These are phyloP conservation scores for Gadopsis bispinosus DNA, from an alignment of 2,797 vertebrate species.

Conservation along the genomic window DNA sequence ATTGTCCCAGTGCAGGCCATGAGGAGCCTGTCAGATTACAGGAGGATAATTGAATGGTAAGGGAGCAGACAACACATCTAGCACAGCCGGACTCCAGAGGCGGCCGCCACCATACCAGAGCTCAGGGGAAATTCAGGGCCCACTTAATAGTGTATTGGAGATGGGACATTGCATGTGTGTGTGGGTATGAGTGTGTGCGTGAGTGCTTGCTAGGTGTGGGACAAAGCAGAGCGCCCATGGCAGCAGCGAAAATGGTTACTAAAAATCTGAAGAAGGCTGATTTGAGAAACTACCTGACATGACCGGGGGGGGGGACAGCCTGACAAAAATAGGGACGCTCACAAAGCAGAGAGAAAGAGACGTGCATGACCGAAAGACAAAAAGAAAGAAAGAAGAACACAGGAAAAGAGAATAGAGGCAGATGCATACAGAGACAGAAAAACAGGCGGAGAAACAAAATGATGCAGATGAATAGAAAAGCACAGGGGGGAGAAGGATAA, in stretches of 20 bases:
- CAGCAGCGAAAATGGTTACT: conserved; percentile 55
- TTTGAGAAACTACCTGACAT: conserved; percentile 54
- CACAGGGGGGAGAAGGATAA: conserved; percentile 12
- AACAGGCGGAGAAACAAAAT: background rate
- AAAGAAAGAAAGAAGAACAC: conserved; percentile 1
- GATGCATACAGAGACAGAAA: background rate
- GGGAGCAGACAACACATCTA: conserved; percentile 81
- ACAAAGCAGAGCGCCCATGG: conserved; percentile 60
- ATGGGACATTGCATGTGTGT: conserved; percentile 59
- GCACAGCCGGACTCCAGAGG: conserved; percentile 79
- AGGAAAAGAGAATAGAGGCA: background rate
- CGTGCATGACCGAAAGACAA: background rate
- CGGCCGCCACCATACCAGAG: conserved; percentile 68
- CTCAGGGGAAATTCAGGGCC: conserved; percentile 82
- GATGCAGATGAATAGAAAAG: background rate
- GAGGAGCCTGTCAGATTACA: conserved; percentile 84
- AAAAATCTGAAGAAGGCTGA: conserved; percentile 58
- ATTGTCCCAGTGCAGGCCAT: conserved; percentile 75
- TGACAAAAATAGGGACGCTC: conserved; percentile 7
- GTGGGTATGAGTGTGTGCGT: conserved; percentile 35
- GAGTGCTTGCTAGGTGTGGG: conserved; percentile 37
- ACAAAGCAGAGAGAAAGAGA: conserved; percentile 16
- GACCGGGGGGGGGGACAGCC: background rate
- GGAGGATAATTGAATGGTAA: conserved; percentile 82
- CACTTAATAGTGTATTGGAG: conserved; percentile 78